Base-by-base conservation (phyloP, 2,888 invertebrate genomes). In the Leucophora obtusa region DNA sequence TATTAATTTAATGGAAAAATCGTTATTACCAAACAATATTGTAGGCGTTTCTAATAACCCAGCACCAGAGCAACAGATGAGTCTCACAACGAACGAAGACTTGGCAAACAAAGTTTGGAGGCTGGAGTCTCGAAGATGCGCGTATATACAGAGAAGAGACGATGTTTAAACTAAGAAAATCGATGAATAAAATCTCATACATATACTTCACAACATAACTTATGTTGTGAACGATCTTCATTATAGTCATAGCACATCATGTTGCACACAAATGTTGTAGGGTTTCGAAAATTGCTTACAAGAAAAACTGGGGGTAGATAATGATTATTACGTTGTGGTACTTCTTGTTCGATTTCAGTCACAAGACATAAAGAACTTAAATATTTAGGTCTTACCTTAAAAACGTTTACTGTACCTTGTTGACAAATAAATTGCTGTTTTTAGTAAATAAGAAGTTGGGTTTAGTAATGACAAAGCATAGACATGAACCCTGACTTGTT, bases 1-100 rank as follows among this genome's bases (percentile, higher is more conserved):
- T 88, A 88, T 87, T 88, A 83, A 87, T 87, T 88, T 87, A 88
- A 88, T 88, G 87, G 87, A 85, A 86, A 86, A 87, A 87, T 87
- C 86, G 87, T 87, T 88, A 86, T 84, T 84, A 83, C 83, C 68
- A 81, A 82, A 75, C 78, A 72, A 77, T 77, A 77, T 82, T 70
- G 83, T 80, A 72, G 88, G 87, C 87, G 87, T 87, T 88, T 87
- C 88, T 88, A 87, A 87, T 87, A 87, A 87, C 85, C 66, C 66
- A 66, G 33, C 28, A 53, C 75, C 47, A 68, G 17, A 69, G 50
- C 56, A 69, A 50, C 54, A 62, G 47, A 35, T 24, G 33, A 50
- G 14, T 10, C 62, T 21, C 24, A 43, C 3, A 59, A 21, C 35
- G 15, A 51, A 66, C 38, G 6, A 47, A 5, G 43, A n/a, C 5